Evolutionary conservation across 2,888 invertebrate species (phyloP), one percentile per base, ranked within the genome.

Genomic region (Caradrina clavipalpis): DNA sequence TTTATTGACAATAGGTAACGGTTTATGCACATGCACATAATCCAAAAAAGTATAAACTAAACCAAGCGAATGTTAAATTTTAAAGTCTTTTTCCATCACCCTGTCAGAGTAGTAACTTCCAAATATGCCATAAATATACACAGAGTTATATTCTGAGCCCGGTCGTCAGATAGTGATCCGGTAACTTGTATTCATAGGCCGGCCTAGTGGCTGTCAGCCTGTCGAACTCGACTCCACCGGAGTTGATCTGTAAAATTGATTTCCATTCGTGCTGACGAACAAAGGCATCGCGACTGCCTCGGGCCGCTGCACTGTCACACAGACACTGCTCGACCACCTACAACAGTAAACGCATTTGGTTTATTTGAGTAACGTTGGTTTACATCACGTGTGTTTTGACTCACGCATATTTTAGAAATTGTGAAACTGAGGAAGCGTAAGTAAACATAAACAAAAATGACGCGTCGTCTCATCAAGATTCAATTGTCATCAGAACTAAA

Each of bases 161-260:
- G 85, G 85, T 87, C 79, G 84, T 80, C 83, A 59, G 67, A 72
- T 64, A 70, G 83, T 83, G 86, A 89, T 90, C 86, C 82, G 87
- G 86, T 82, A 87, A 90, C 90, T 92, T 91, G 89, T 91, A 92
- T 91, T 90, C 90, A 89, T 87, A 88, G 89, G 75, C 83, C 82
- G 85, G 87, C 84, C 86, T 84, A 87, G 85, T 82, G 83, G 81
- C 85, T 88, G 89, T 86, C 91, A 83, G 81, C 71, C 83, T 82
- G 85, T 84, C 83, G 83, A 86, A 78, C 80, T 86, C 79, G 82
- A 86, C 81, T 86, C 82, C 82, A 76, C 73, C 77, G 84, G 82
- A 88, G 90, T 90, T 90, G 91, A 91, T 90, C 88, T 89, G 89
- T 89, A 87, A 93, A 92, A 92, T 93, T 92, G 91, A 92, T 93